Evolutionary conservation across 2,888 invertebrate species (phyloP), one percentile per base, ranked within the genome.

Genomic region (Habrosyne pyritoides): DNA sequence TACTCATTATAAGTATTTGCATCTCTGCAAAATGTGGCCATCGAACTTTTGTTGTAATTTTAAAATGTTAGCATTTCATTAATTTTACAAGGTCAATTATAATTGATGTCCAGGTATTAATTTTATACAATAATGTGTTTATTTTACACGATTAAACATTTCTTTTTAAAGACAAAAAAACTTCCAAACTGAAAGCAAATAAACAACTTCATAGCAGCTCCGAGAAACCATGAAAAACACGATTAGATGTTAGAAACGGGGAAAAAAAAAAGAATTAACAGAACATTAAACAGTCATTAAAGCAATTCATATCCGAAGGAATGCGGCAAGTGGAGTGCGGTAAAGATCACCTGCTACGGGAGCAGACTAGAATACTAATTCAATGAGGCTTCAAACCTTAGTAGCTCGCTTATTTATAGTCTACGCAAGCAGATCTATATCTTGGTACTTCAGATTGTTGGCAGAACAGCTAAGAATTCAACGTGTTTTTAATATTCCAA

Each of bases 291-390:
- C 60, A 54, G 61, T 67, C 65, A 72, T 77, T 71, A 71, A 70
- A 61, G 68, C 66, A 65, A 76, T 66, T 72, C 66, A 71, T 72
- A 71, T 70, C 64, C 56, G 54, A 30, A 61, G 78, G 83, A 80
- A 85, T 84, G 84, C 68, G 65, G 63, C 70, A 77, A 80, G 71
- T 81, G 68, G 80, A 77, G 77, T 80, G 77, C 66, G 64, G 64
- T 73, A 77, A 77, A 82, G 79, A 83, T 81, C 81, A 83, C 73
- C 73, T 81, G 76, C 24, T 71, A 63, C 63, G 60, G 60, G 60
- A 56, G 60, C 52, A 28, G 68, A 60, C 55, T 61, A 54, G 67
- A 66, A 67, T 68, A 59, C 49, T 61, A 69, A 66, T 60, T 56
- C 42, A 56, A 50, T 61, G 65, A 57, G 46, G 48, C 49, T 53